Evolutionary conservation across 1,140 invertebrate species (phyloP).

Genomic region (Formica exsecta): DNA sequence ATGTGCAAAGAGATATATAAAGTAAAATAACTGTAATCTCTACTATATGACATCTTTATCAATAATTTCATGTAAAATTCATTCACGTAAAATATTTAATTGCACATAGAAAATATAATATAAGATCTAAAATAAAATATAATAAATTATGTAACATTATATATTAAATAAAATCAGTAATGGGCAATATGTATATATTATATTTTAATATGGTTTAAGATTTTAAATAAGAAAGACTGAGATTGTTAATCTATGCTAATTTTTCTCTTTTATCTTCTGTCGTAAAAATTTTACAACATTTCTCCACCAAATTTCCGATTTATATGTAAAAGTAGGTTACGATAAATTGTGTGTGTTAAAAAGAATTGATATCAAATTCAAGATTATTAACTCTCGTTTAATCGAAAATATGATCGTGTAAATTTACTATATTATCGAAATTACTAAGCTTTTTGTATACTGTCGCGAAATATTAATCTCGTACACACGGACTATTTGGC

Average conservation of each 20-base stretch:
- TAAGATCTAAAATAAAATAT: neutral
- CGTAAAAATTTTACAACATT: neutral
- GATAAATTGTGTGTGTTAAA: neutral
- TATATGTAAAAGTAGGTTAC: neutral
- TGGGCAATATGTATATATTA: neutral
- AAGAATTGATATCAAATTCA: neutral
- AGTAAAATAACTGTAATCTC: neutral
- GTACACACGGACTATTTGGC: constrained; percentile 8
- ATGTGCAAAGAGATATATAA: neutral
- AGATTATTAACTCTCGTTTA: neutral
- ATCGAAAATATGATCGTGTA: neutral
- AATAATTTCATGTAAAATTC: neutral
- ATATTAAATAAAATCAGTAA: neutral
- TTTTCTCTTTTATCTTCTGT: neutral
- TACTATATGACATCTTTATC: neutral
- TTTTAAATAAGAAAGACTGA: constrained; percentile 1
- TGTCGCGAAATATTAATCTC: constrained; percentile 33
- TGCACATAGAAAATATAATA: neutral
- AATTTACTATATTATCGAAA: neutral
- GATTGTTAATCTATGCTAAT: neutral
- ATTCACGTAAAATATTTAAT: constrained; percentile 15
- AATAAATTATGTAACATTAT: neutral
- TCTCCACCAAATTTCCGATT: neutral
- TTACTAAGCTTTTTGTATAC: constrained; percentile 4
- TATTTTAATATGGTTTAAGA: neutral